A percentile compares a stretch with the other conserved stretches of the same genome.
phyloP scores from a whole-genome alignment of 1,140 invertebrate species.

The Araneus ventricosus region DNA sequence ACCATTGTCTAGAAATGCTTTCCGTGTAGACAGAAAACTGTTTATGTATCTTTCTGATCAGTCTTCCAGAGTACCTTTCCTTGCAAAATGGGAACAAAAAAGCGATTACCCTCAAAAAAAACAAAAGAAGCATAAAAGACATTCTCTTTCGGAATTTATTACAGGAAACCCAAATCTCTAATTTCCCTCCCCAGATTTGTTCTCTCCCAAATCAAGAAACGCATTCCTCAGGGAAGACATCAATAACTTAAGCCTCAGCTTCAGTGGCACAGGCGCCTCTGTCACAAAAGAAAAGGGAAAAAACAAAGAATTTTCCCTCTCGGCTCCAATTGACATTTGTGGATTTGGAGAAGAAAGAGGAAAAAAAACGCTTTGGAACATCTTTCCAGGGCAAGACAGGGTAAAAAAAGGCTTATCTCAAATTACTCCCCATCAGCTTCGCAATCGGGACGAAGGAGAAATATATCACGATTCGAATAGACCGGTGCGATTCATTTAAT shows the following conservation, averaged over 20 bases:
- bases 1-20: no score
- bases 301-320: background rate
- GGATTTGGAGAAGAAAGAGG: background rate
- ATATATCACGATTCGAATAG: conserved; percentile 13
- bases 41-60: no score
- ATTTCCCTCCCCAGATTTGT: conserved; percentile 10
- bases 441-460: background rate
- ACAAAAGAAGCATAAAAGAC: background rate
- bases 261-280: background rate
- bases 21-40: no score
- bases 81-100: no score
- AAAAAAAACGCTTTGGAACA: background rate
- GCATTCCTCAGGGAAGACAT: conserved; percentile 9
- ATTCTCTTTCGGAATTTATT: conserved; percentile 1
- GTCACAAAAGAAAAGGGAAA: background rate
- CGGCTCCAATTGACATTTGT: background rate
- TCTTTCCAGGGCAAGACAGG: background rate
- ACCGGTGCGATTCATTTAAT: background rate
- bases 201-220: background rate
- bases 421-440: conserved; percentile 9
- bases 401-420: background rate
- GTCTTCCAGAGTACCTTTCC: no score
- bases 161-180: conserved; percentile 1
- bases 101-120: background rate
- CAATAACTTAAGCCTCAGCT: background rate